phyloP scores from a whole-genome alignment of 1,140 invertebrate species.

The Aleiodes sp. region DNA sequence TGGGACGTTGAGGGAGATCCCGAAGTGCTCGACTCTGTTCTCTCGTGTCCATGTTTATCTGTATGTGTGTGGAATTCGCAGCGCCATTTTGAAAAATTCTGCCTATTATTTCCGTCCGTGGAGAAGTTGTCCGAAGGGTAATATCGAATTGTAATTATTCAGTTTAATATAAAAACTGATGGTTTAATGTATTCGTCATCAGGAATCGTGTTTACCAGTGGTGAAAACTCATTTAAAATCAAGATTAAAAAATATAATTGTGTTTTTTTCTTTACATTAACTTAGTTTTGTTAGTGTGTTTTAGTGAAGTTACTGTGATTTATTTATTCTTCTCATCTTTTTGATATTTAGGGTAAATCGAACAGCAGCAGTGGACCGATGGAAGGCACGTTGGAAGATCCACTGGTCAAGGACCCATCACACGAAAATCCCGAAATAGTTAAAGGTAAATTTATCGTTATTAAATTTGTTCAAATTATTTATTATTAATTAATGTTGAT shows the following conservation, averaged over 20 bases:
- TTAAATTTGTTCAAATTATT: slow-evolving; percentile 14
- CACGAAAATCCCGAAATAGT: slow-evolving; percentile 48
- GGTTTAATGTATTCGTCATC: not conserved
- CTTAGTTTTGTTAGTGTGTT: not conserved
- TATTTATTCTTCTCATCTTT: slow-evolving; percentile 22
- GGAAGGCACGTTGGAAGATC: slow-evolving; percentile 62
- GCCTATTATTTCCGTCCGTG: slow-evolving; percentile 40
- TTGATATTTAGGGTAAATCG: slow-evolving; percentile 43
- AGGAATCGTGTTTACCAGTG: not conserved
- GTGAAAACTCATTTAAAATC: no score
- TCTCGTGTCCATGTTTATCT: slow-evolving; percentile 16
- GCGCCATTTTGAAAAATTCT: slow-evolving; percentile 65
- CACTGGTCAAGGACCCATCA: slow-evolving; percentile 59
- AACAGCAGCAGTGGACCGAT: slow-evolving; percentile 56
- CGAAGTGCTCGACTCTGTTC: slow-evolving; percentile 20
- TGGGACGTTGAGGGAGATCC: slow-evolving; percentile 37
- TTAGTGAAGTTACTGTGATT: not conserved
- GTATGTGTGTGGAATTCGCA: slow-evolving; percentile 53
- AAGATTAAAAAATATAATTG: no score
- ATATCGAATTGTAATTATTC: slow-evolving; percentile 10
- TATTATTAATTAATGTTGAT: no score
- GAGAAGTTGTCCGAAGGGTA: slow-evolving; percentile 21
- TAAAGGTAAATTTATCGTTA: slow-evolving; percentile 50
- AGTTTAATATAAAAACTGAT: not conserved
- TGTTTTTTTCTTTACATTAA: no score